These are phyloP conservation scores for Drosophila kohkoa DNA, from an alignment of 1,140 invertebrate genomes.

Conservation along the genomic window DNA sequence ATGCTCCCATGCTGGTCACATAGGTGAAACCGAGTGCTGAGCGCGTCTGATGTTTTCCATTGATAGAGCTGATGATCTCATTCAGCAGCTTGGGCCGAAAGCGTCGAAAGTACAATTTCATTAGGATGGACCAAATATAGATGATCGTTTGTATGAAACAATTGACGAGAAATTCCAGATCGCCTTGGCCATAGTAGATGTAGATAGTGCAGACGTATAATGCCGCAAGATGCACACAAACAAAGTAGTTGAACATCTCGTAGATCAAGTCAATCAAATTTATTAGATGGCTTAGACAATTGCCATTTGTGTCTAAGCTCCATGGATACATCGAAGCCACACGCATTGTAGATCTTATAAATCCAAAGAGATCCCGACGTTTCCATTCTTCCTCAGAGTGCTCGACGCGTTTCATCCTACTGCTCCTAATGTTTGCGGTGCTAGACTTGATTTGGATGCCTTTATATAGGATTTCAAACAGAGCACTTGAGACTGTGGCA, in stretches of 20 bases:
- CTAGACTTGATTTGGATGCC: not conserved
- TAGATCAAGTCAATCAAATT: constrained; percentile 43
- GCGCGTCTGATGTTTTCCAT: constrained; percentile 52
- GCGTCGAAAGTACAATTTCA: constrained; percentile 77
- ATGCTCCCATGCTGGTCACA: constrained; percentile 61
- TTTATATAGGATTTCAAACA: constrained; percentile 3
- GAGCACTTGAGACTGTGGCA: not conserved
- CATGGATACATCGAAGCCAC: constrained; percentile 72
- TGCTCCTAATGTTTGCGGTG: not conserved
- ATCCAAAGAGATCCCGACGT: constrained; percentile 69
- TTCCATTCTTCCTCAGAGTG: constrained; percentile 5
- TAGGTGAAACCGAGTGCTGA: constrained; percentile 70
- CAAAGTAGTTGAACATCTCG: constrained; percentile 71
- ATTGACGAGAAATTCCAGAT: constrained; percentile 75
- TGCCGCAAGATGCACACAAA: constrained; percentile 60
- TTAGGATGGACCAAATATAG: constrained; percentile 73
- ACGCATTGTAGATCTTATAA: constrained; percentile 64
- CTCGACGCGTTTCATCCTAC: not conserved
- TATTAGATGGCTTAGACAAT: constrained; percentile 24
- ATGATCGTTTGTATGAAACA: constrained; percentile 78
- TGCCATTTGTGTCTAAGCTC: not conserved
- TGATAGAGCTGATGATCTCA: constrained; percentile 58
- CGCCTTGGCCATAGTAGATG: constrained; percentile 62
- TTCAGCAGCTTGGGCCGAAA: constrained; percentile 44
- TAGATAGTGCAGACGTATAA: constrained; percentile 71